Percentiles rank a stretch among this genome's conserved stretches.
phyloP scores from a whole-genome alignment of 2,888 invertebrate genomes.

The Hirtodrosophila cameraria region DNA sequence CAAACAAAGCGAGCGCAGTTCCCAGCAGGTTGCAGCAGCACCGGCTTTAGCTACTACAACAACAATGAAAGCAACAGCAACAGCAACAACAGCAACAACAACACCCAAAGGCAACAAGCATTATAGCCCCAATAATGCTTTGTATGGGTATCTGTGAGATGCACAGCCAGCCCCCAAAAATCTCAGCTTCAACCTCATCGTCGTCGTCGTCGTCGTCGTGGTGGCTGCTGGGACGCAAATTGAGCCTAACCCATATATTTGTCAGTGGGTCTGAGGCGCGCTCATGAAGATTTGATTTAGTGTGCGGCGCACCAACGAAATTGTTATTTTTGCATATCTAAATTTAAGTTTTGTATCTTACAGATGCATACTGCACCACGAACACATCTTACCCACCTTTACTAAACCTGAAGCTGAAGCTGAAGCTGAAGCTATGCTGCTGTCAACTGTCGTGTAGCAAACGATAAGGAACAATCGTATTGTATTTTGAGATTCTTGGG shows the following conservation, averaged over 20 bases:
- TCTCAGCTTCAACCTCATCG: conserved; percentile 15
- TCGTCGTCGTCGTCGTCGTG: conserved; percentile 10
- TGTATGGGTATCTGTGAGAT: conserved; percentile 64
- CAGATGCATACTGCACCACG: conserved; percentile 15
- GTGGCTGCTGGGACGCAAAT: conserved; percentile 59
- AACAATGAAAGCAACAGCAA: conserved; percentile 2
- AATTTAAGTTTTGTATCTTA: conserved; percentile 56
- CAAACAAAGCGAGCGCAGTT: conserved; percentile 72
- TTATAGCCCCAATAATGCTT: conserved; percentile 56
- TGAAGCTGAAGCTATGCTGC: too few relatives aligned
- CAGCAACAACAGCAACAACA: conserved; percentile 19
- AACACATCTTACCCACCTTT: conserved; percentile 8
- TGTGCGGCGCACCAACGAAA: conserved; percentile 54
- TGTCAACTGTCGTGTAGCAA: not conserved
- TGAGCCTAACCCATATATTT: conserved; percentile 82
- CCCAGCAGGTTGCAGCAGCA: conserved; percentile 74
- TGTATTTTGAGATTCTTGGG: not conserved
- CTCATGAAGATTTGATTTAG: conserved; percentile 82
- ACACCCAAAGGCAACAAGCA: conserved; percentile 69
- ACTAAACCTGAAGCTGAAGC: too few relatives aligned
- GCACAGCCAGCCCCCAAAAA: conserved; percentile 38
- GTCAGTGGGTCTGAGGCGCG: conserved; percentile 71
- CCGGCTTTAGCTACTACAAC: conserved; percentile 16
- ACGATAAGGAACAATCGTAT: conserved; percentile 3
- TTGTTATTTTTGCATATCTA: conserved; percentile 69